phyloP scores from a whole-genome alignment of 2,113 vertebrate genomes.

The Cyanoramphus novaezelandiae region DNA sequence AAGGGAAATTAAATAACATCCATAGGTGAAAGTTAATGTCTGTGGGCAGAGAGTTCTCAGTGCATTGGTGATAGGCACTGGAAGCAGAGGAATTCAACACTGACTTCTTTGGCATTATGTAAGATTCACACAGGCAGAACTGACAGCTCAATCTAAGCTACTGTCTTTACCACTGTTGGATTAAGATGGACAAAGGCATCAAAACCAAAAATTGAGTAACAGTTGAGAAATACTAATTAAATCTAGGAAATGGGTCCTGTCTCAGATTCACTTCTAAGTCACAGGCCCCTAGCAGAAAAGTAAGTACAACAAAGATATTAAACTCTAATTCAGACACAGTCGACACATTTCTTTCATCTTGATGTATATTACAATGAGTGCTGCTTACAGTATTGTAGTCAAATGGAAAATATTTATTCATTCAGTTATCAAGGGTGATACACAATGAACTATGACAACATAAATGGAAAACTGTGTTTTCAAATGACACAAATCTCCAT shows the following conservation, averaged over 20 bases:
- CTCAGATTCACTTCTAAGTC: neutral
- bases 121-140: neutral
- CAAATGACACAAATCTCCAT: neutral
- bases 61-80: neutral
- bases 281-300: neutral
- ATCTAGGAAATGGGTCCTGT: neutral
- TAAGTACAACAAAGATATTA: neutral
- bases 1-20: neutral
- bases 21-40: neutral
- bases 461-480: neutral
- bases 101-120: neutral
- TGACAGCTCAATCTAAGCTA: neutral
- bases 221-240: neutral
- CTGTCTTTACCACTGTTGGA: neutral
- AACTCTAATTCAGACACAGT: neutral
- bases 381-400: neutral
- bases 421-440: neutral
- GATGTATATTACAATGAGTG: neutral
- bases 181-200: neutral
- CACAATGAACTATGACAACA: neutral
- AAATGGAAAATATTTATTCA: neutral
- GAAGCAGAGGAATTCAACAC: neutral
- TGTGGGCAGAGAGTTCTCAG: neutral
- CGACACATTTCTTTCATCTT: neutral
- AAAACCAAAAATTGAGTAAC: neutral